Evolutionary conservation across 2,113 vertebrate species (phyloP).

Genomic region (Neotragus moschatus): DNA sequence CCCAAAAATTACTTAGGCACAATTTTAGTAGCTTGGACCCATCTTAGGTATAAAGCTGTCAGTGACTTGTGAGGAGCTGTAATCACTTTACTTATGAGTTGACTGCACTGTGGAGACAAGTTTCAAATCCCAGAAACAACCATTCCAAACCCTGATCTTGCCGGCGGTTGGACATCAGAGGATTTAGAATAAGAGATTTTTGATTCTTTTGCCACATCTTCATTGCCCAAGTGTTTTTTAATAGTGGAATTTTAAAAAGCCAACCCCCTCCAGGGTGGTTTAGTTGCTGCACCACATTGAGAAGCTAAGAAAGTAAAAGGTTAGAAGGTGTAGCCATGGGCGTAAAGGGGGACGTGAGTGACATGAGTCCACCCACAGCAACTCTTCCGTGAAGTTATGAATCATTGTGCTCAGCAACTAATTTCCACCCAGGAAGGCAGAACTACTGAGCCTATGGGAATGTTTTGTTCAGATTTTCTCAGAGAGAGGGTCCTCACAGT

Average conservation of each 20-base stretch:
- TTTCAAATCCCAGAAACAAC: neutral
- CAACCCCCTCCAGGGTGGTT: neutral
- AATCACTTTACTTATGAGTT: constrained; percentile 37
- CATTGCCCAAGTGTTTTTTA: neutral
- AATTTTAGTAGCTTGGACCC: neutral
- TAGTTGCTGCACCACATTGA: constrained; percentile 28
- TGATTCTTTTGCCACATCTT: neutral
- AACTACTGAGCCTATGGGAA: constrained; percentile 27
- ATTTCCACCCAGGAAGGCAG: constrained; percentile 47
- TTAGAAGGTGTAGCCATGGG: constrained; percentile 31
- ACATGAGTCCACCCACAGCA: constrained; percentile 61
- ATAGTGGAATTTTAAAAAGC: constrained; percentile 19
- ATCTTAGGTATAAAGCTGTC: neutral
- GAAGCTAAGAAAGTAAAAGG: constrained; percentile 50
- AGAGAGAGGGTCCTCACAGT: neutral
- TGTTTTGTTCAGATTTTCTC: constrained; percentile 58
- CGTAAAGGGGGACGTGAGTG: constrained; percentile 36
- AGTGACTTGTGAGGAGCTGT: neutral
- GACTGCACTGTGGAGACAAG: neutral
- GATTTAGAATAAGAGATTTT: constrained; percentile 10
- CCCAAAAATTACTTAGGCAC: constrained; percentile 17
- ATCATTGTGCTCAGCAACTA: constrained; percentile 47
- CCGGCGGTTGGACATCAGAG: neutral
- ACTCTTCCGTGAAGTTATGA: constrained; percentile 51
- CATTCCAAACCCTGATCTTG: neutral